A percentile compares a stretch with the other conserved stretches of the same genome.
Conservation (phyloP, 64 coral and sea anemone genomes). For the Acropora yongei region DNA sequence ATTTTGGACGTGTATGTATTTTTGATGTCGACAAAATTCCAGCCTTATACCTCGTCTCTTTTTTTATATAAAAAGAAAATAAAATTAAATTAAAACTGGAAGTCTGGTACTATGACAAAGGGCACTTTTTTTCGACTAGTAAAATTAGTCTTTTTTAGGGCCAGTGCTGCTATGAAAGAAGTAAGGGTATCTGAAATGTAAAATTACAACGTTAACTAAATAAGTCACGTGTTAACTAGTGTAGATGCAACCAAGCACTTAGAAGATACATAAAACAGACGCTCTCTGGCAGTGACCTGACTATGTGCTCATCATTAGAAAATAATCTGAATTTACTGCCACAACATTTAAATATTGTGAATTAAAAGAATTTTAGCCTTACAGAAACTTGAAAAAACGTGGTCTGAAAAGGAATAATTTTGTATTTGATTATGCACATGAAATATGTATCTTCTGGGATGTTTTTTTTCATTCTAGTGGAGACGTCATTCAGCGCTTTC, state of each 20-base stretch:
- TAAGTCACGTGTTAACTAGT: neutral
- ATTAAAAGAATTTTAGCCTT: neutral
- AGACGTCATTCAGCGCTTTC: neutral
- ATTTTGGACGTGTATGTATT: neutral
- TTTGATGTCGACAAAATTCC: neutral
- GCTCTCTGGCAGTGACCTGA: neutral
- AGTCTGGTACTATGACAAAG: neutral
- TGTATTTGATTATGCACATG: neutral
- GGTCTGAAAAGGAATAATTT: slow-evolving; percentile 18
- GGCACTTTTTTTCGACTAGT: slow-evolving; percentile 8
- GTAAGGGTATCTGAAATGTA: neutral
- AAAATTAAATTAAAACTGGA: neutral
- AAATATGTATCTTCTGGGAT: slow-evolving; percentile 15
- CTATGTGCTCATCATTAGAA: neutral
- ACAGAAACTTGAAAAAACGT: slow-evolving; percentile 16
- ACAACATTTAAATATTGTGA: neutral
- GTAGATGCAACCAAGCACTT: neutral
- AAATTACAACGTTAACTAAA: neutral
- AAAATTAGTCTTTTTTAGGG: neutral
- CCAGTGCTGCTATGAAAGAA: neutral
- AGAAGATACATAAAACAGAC: neutral
- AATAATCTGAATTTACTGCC: neutral
- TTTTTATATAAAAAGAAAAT: neutral
- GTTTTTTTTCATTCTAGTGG: neutral
- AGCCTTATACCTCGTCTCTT: neutral